Conservation (phyloP, 2,888 invertebrate genomes). For the Alloscopus bannaensis region DNA sequence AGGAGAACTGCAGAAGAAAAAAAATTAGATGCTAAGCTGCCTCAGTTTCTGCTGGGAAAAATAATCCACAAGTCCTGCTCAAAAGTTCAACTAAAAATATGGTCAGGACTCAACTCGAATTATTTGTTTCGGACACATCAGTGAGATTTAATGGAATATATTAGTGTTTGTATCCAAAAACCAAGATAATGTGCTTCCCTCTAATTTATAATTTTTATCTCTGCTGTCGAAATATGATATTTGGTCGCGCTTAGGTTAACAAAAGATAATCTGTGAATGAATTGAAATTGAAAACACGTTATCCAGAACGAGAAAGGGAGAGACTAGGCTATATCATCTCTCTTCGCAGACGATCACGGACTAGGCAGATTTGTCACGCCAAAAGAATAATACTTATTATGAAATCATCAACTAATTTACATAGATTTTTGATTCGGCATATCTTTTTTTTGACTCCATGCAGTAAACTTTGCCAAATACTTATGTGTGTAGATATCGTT, state of each 20-base stretch:
- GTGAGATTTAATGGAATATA: constrained; percentile 61
- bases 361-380: constrained; percentile 16
- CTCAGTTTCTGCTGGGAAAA: constrained; percentile 10
- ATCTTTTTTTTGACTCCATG: constrained; percentile 45
- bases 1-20: too few species aligned
- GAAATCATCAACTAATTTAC: constrained; percentile 15
- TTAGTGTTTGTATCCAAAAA: constrained; percentile 53
- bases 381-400: too few species aligned
- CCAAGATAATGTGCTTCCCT: constrained; percentile 54
- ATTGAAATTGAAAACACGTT: constrained; percentile 1
- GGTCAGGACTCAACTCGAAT: constrained; percentile 56
- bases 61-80: constrained; percentile 53
- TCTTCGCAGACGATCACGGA: constrained; percentile 11
- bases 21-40: too few species aligned
- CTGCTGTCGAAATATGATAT: constrained; percentile 43
- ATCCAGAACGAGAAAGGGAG: not conserved
- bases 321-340: too few species aligned
- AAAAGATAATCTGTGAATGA: not conserved
- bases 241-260: constrained; percentile 41
- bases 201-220: constrained; percentile 17
- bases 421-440: constrained; percentile 30
- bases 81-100: constrained; percentile 22
- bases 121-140: constrained; percentile 65
- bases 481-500: constrained; percentile 15
- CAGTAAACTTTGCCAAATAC: constrained; percentile 53